Percentiles rank a stretch among this genome's conserved stretches.
Evolutionary conservation across 2,797 vertebrate species (phyloP).

Genomic region (Cossypha niveicapilla): DNA sequence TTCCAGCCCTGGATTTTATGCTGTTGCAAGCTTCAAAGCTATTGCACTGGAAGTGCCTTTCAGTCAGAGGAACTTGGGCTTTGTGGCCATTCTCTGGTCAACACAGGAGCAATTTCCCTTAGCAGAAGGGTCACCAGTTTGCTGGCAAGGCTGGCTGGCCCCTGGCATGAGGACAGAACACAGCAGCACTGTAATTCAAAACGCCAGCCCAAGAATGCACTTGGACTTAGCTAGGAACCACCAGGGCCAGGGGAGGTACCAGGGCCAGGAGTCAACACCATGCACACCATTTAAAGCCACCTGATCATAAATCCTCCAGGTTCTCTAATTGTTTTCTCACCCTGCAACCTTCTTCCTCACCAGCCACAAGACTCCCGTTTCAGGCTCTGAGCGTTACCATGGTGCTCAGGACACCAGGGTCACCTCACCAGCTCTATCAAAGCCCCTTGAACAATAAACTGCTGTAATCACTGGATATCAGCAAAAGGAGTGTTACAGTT

Average conservation of each 20-base stretch:
- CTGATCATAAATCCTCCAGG: not conserved
- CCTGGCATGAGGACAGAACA: not conserved
- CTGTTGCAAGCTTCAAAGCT: fast-evolving
- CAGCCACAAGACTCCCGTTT: not conserved
- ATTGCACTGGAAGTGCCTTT: too few relatives aligned
- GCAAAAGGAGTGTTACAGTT: not conserved
- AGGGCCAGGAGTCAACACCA: not conserved
- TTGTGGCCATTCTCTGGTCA: not conserved
- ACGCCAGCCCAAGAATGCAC: not conserved
- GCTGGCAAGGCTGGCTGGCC: not conserved
- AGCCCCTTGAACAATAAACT: not conserved
- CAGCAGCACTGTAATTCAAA: not conserved
- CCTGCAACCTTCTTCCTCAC: not conserved
- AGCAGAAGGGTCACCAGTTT: not conserved
- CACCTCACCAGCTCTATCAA: not conserved
- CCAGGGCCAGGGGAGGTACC: not conserved
- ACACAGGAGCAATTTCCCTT: not conserved
- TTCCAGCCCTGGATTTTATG: not conserved
- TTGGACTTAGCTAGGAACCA: fast-evolving
- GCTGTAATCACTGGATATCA: not conserved
- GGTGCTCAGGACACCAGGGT: not conserved
- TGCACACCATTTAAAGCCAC: fast-evolving
- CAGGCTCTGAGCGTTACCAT: not conserved
- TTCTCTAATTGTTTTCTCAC: not conserved
- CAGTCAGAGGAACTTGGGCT: not conserved